Evolutionary conservation across 2,113 vertebrate genomes (phyloP).

Genomic region (Syngnathoides biaculeatus): DNA sequence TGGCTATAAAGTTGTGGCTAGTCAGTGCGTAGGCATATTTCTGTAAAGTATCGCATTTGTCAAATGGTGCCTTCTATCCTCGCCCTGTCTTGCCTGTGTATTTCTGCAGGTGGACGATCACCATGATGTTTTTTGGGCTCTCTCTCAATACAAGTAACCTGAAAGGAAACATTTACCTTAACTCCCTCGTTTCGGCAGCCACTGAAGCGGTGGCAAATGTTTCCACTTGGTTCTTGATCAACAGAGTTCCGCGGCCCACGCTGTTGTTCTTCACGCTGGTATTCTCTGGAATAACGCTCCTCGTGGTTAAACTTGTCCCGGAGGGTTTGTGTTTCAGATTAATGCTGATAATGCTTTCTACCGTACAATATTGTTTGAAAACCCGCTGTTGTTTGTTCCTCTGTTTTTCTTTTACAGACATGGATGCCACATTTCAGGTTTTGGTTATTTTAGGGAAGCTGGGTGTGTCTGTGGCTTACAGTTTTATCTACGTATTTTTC

Average conservation of each 20-base stretch:
- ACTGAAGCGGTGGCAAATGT: conserved; percentile 41
- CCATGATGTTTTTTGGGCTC: conserved; percentile 50
- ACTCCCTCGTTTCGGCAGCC: conserved; percentile 53
- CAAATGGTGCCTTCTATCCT: background rate
- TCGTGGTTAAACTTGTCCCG: conserved; percentile 51
- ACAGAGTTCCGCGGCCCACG: conserved; percentile 20
- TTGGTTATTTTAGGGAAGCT: conserved; percentile 48
- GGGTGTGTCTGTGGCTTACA: conserved; percentile 32
- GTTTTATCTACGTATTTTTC: conserved; percentile 31
- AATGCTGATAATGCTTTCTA: background rate
- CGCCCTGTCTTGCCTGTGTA: background rate
- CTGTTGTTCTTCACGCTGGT: conserved; percentile 35
- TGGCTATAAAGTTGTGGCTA: too few species aligned
- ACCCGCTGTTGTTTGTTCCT: background rate
- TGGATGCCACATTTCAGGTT: conserved; percentile 15
- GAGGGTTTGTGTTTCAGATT: conserved; percentile 28
- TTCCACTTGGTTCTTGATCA: conserved; percentile 37
- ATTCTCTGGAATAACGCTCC: conserved; percentile 38
- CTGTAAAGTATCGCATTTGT: too few species aligned
- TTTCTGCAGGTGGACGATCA: conserved; percentile 15
- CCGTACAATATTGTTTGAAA: background rate
- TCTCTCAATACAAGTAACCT: conserved; percentile 57
- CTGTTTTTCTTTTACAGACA: conserved; percentile 35
- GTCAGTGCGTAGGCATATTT: background rate
- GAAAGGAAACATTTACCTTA: conserved; percentile 56